phyloP scores from a whole-genome alignment of 2,888 invertebrate species.

The Chrysina gloriosa region DNA sequence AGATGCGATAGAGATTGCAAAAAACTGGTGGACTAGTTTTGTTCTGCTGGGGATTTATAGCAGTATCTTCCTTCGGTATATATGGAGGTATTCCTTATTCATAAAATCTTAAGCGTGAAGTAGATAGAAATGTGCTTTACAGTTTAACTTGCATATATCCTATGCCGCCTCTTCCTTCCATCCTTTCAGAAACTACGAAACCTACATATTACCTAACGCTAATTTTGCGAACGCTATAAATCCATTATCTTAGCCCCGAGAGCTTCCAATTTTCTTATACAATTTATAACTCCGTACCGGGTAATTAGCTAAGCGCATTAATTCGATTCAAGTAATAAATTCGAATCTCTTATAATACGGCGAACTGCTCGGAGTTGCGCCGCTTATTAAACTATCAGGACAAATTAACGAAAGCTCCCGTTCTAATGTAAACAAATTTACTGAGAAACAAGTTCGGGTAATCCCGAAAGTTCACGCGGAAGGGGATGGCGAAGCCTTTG shows the following conservation, averaged over 20 bases:
- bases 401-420: conserved; percentile 20
- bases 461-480: not conserved
- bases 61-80: too few relatives aligned
- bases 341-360: conserved; percentile 15
- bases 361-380: not conserved
- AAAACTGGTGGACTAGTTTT: too few relatives aligned
- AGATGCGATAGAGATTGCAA: too few relatives aligned
- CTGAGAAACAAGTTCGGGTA: conserved; percentile 7
- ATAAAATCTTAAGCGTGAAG: too few relatives aligned
- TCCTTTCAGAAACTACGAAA: not conserved
- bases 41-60: too few relatives aligned
- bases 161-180: not conserved
- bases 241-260: conserved; percentile 10
- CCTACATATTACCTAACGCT: not conserved
- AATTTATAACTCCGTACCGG: conserved; percentile 15
- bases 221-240: conserved; percentile 3
- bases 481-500: not conserved
- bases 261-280: conserved; percentile 24
- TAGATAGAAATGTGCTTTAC: too few relatives aligned
- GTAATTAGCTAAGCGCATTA: conserved; percentile 28
- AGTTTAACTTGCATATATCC: too few relatives aligned
- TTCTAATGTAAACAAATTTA: conserved; percentile 24
- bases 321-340: conserved; percentile 25
- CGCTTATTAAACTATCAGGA: conserved; percentile 28
- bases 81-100: too few relatives aligned